Conservation (phyloP, 2,797 vertebrate genomes). For the Danio aesculapii region DNA sequence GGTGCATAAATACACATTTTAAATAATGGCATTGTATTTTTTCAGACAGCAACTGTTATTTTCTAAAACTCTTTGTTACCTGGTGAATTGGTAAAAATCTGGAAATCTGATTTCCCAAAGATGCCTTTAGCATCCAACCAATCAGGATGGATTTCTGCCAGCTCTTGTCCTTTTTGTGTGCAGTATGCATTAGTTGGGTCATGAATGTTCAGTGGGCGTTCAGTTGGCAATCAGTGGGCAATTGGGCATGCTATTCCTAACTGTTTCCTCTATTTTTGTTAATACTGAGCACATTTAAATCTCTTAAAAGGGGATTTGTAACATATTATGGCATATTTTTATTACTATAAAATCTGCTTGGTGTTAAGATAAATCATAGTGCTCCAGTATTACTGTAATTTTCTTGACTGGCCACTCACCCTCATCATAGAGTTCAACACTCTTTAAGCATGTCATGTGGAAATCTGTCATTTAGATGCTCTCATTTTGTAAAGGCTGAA, state of each 20-base stretch:
- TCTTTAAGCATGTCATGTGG: neutral
- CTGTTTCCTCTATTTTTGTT: neutral
- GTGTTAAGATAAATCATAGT: conserved; percentile 15
- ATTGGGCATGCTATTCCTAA: neutral
- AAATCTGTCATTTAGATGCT: conserved; percentile 2
- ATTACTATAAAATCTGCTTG: neutral
- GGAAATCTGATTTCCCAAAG: neutral
- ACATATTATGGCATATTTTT: neutral
- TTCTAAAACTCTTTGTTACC: neutral
- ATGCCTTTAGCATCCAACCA: neutral
- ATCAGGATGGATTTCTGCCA: neutral
- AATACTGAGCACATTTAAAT: neutral
- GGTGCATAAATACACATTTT: too few species aligned
- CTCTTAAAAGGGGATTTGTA: neutral
- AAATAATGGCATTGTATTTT: neutral
- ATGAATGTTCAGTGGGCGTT: conserved; percentile 13
- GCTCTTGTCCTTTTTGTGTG: neutral
- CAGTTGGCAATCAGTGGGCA: neutral
- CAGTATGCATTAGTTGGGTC: conserved; percentile 4
- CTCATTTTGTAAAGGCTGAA: neutral
- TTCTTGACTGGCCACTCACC: neutral
- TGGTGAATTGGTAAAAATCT: neutral
- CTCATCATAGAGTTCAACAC: conserved; percentile 7
- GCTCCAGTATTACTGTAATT: neutral
- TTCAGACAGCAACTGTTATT: neutral